A percentile compares a stretch with the other conserved stretches of the same genome.
Conservation (phyloP, 2,797 vertebrate species). For the Triplophysa bombifrons region DNA sequence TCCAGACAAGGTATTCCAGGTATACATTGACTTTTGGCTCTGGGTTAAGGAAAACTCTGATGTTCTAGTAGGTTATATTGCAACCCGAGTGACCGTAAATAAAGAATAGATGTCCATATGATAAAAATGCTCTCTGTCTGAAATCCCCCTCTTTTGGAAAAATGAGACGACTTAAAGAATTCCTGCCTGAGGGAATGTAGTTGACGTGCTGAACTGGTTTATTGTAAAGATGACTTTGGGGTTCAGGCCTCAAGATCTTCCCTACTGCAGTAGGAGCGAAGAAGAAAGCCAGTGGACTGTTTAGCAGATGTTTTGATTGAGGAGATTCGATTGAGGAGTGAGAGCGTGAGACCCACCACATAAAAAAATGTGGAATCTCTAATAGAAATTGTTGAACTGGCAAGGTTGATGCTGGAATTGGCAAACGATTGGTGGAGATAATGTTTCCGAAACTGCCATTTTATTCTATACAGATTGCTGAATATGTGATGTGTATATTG, state of each 20-base stretch:
- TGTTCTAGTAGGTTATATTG: background rate
- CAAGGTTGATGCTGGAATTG: no score
- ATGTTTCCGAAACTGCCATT: no score
- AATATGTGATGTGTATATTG: background rate
- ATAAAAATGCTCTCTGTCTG: conserved; percentile 65
- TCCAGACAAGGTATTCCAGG: conserved; percentile 32
- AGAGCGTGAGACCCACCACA: conserved; percentile 6
- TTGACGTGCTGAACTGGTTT: conserved; percentile 60
- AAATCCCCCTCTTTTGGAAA: conserved; percentile 61
- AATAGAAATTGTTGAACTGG: background rate
- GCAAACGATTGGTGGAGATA: no score
- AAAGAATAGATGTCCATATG: conserved; percentile 57
- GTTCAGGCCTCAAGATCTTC: conserved; percentile 7
- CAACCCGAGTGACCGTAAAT: conserved; percentile 66
- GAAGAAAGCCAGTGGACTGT: conserved; percentile 18
- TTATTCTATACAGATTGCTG: no score
- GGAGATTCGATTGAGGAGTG: conserved; percentile 36
- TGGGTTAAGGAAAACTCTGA: background rate
- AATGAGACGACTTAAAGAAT: conserved; percentile 55
- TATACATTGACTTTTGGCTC: conserved; percentile 49
- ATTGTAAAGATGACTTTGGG: conserved; percentile 42
- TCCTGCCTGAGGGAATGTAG: conserved; percentile 64
- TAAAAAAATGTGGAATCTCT: background rate
- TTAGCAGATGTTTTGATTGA: conserved; percentile 15
- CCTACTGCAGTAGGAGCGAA: conserved; percentile 6